Evolutionary conservation across 2,888 invertebrate species (phyloP), one percentile per base, ranked within the genome.

Genomic region (Drosophila stalkeri): DNA sequence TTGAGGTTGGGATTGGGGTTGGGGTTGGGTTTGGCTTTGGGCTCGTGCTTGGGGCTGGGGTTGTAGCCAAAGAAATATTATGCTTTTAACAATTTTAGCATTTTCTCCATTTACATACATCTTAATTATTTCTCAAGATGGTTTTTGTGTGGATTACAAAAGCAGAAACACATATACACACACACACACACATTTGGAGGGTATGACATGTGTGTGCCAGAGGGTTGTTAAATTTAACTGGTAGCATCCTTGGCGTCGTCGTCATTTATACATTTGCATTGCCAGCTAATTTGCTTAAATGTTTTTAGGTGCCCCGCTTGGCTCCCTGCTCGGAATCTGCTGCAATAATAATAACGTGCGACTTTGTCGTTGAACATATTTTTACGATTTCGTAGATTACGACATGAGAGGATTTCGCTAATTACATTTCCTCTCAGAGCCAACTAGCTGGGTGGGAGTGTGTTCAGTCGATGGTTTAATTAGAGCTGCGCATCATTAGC

Each of bases 51-150:
- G 43, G 56, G 65, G 51, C 74, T 18, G 49, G 72, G 69, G 63
- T 67, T 77, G 70, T 67, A 56, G 81, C 79, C 80, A 74, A 81
- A 91, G 78, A 85, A 82, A 79, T 77, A 88, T 89, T 82, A 82
- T 80, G 88, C 89, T 90, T 90, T 81, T 89, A 90, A 85, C 83
- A 79, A 80, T 84, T 84, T 79, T 80, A 89, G 82, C 80, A 86
- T 86, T 85, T 82, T 81, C 89, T 81, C 85, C 89, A 88, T 91
- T 90, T 91, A 86, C 92, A 89, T 92, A 91, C 84, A 91, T 92
- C 91, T 92, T 92, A 92, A 92, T 92, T 92, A 92, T 91, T 92
- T 91, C 91, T 90, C 89, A 90, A 91, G 90, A 90, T 90, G 86
- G 85, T 83, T 81, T 82, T 81, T 79, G 74, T 80, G 82, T 75